Base-by-base conservation (phyloP, 1,140 invertebrate genomes). In the Meteorus sp. region DNA sequence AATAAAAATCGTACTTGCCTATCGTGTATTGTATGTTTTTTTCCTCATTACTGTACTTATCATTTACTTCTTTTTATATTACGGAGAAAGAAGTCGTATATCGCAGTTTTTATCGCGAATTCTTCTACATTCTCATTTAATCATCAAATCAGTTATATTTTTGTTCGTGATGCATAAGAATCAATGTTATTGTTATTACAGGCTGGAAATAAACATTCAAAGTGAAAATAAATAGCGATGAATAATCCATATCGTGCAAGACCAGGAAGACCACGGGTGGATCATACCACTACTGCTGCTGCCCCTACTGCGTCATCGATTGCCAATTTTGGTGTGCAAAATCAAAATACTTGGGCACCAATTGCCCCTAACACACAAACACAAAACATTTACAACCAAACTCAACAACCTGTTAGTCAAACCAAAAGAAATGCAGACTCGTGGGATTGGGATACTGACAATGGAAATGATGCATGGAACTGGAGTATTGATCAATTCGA, bases 391-490 rank as follows among this genome's bases (percentile, higher is more conserved):
- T 20, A 59, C n/a, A n/a, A n/a, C 39, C 58, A 56, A 45, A 29
- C 31, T 13, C 22, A n/a, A 5, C 51, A 56, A 35, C 15, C 65
- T 0, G 6, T 63, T 17, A 73, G 55, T 63, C 61, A 74, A 53
- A 59, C 67, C 0, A 73, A 77, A 59, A 66, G 70, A 20, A 1
- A 51, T 1, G 66, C 61, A 5, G 74, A 79, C 62, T 45, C 76
- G 2, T 78, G 78, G 76, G 69, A 75, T 11, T 75, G 73, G 74
- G 68, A 67, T 29, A 25, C 52, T 9, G 73, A 74, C 35, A 75
- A 74, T 62, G 72, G 69, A 5, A 79, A 77, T 54, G 74, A 80
- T 61, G 73, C 74, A 1, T 80, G 78, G 76, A 72, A 80, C 44
- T 80, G 76, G 76, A 78, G 71, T 56, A 58, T 78, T 25, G 78